These are phyloP conservation scores for Trachelus troglodyta DNA, from an alignment of 2,888 invertebrate species.

Conservation along the genomic window DNA sequence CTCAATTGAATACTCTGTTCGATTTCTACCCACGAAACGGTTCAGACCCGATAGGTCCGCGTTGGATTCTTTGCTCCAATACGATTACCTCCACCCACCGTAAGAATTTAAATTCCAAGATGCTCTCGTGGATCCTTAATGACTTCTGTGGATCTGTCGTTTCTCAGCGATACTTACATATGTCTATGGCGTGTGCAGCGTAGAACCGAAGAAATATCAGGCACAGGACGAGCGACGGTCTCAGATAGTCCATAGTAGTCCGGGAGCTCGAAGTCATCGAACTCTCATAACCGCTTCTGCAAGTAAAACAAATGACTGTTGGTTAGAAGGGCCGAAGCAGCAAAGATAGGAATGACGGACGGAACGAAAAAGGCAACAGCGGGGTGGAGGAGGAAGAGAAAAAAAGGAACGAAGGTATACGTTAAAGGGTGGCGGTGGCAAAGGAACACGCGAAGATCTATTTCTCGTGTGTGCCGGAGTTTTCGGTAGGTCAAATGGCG, in stretches of 20 bases:
- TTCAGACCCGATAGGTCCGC: not conserved
- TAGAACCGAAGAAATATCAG: constrained; percentile 51
- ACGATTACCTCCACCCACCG: not conserved
- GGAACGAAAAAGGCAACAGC: not conserved
- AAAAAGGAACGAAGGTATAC: not conserved
- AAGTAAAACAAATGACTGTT: constrained; percentile 28
- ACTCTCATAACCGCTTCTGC: constrained; percentile 58
- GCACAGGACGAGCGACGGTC: constrained; percentile 56
- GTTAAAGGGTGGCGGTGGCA: not conserved
- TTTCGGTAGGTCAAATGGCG: constrained; percentile 56
- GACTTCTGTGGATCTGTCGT: not conserved
- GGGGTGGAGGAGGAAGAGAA: not conserved
- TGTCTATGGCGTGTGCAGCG: constrained; percentile 59
- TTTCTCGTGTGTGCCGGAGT: constrained; percentile 23
- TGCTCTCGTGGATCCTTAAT: not conserved
- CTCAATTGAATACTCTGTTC: not conserved
- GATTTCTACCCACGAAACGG: not conserved
- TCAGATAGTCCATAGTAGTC: constrained; percentile 59
- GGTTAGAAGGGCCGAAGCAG: not conserved
- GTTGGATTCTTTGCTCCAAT: not conserved
- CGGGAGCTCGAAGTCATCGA: constrained; percentile 60
- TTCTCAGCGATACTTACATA: constrained; percentile 53
- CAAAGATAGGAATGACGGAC: not conserved
- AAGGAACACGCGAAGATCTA: not conserved
- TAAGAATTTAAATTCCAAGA: not conserved